A percentile compares a stretch with the other conserved stretches of the same genome.
phyloP scores from a whole-genome alignment of 2,888 invertebrate species.

The Gerosis bhagava region DNA sequence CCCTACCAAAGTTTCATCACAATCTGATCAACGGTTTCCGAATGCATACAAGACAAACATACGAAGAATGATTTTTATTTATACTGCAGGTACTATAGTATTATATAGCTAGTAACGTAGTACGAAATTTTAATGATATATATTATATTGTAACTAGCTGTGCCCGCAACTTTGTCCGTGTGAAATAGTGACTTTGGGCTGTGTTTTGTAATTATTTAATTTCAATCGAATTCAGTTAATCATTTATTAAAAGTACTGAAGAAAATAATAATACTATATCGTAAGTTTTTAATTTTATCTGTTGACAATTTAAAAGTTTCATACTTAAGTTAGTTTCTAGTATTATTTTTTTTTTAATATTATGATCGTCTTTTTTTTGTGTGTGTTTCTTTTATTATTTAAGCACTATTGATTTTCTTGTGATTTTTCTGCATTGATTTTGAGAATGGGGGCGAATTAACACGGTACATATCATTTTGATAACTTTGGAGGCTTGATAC shows the following conservation, averaged over 20 bases:
- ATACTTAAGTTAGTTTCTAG: conserved; percentile 14
- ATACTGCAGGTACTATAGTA: too few species aligned
- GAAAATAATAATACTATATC: conserved; percentile 30
- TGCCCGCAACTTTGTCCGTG: too few species aligned
- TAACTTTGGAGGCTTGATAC: conserved; percentile 56
- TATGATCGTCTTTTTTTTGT: conserved; percentile 33
- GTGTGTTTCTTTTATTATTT: conserved; percentile 1
- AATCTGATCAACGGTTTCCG: too few species aligned
- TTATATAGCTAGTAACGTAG: too few species aligned
- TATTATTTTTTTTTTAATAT: conserved; percentile 1
- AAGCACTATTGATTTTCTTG: conserved; percentile 32
- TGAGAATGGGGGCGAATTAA: conserved; percentile 25
- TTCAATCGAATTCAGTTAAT: conserved; percentile 38
- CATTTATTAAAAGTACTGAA: conserved; percentile 42
- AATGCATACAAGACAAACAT: too few species aligned
- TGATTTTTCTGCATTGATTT: conserved; percentile 15
- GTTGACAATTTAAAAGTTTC: conserved; percentile 53
- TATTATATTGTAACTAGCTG: too few species aligned
- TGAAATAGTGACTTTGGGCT: too few species aligned
- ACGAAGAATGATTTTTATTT: too few species aligned
- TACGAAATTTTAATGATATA: too few species aligned
- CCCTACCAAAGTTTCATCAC: too few species aligned
- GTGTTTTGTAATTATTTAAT: too few species aligned
- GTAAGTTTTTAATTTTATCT: conserved; percentile 58
- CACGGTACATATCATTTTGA: conserved; percentile 60